Evolutionary conservation across 2,797 vertebrate species (phyloP).

Genomic region (Crenuchus spilurus): DNA sequence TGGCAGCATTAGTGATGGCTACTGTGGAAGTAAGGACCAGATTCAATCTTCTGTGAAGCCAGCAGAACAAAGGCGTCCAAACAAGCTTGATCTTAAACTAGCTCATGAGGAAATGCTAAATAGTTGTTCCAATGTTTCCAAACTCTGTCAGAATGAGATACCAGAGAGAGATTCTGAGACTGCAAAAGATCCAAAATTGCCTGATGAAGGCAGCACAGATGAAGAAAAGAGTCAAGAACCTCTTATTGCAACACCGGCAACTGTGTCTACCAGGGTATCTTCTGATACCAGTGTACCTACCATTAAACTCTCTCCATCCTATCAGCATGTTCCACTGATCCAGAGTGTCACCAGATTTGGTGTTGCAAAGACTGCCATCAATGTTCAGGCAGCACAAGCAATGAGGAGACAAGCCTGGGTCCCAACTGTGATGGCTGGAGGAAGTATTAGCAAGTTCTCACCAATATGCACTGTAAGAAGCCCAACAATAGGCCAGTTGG

Average conservation of each 20-base stretch:
- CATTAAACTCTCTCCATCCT: slow-evolving; percentile 94
- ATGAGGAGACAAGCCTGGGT: slow-evolving; percentile 88
- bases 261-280: slow-evolving; percentile 76
- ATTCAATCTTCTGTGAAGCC: slow-evolving; percentile 77
- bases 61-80: slow-evolving; percentile 84
- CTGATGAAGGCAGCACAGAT: slow-evolving; percentile 67
- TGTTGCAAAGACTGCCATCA: slow-evolving; percentile 68
- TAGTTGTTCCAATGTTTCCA: slow-evolving; percentile 50
- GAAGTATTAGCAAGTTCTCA: slow-evolving; percentile 81
- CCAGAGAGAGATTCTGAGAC: slow-evolving; percentile 78
- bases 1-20: slow-evolving; percentile 91
- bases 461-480: slow-evolving; percentile 74
- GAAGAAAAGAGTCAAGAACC: slow-evolving; percentile 77
- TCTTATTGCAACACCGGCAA: slow-evolving; percentile 65
- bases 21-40: slow-evolving; percentile 88
- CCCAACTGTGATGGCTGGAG: slow-evolving; percentile 78
- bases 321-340: slow-evolving; percentile 88
- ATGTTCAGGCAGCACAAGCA: slow-evolving; percentile 76
- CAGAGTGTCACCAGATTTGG: slow-evolving; percentile 79
- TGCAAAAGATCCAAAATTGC: slow-evolving; percentile 65
- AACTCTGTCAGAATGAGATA: slow-evolving; percentile 65
- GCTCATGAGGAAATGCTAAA: slow-evolving; percentile 73
- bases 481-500: slow-evolving; percentile 74
- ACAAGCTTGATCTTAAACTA: slow-evolving; percentile 88
- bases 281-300: slow-evolving; percentile 84